Conservation (phyloP, 53 echinoderm and acorn worm genomes). For the Patiria pectinifera region DNA sequence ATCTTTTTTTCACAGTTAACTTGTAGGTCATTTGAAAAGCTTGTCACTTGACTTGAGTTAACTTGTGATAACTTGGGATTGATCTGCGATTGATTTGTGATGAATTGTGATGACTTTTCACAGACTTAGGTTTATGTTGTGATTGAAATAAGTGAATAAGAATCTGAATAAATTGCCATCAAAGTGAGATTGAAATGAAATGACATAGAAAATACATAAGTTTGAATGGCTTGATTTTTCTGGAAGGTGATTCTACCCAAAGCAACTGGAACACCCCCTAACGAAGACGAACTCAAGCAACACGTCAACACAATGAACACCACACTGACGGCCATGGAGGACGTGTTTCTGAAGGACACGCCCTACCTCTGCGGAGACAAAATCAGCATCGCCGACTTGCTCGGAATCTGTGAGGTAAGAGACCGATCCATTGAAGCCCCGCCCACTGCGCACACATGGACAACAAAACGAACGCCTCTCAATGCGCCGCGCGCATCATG, state of each 20-base stretch:
- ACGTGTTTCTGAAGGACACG: constrained; percentile 78
- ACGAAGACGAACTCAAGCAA: constrained; percentile 35
- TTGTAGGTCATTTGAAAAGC: too few relatives aligned
- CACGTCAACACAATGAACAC: constrained; percentile 25
- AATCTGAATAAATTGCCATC: neutral
- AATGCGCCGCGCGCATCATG: too few relatives aligned
- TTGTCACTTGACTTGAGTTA: too few relatives aligned
- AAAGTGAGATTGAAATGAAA: neutral
- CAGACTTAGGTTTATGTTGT: neutral
- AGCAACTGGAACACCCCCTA: constrained; percentile 40
- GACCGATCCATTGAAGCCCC: too few relatives aligned
- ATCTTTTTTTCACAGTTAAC: too few relatives aligned
- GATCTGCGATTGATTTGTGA: neutral
- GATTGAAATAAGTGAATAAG: neutral
- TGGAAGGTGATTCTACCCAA: constrained; percentile 62
- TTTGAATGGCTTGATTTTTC: neutral
- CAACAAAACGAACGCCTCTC: too few relatives aligned
- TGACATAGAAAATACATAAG: neutral
- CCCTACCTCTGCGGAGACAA: constrained; percentile 83
- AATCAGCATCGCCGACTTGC: constrained; percentile 89
- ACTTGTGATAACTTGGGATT: too few relatives aligned
- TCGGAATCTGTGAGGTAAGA: constrained; percentile 88
- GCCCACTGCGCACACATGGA: too few relatives aligned
- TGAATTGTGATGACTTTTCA: neutral
- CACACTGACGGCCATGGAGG: constrained; percentile 67